Conservation (phyloP, 2,797 vertebrate species). For the Sorex maritimensis region DNA sequence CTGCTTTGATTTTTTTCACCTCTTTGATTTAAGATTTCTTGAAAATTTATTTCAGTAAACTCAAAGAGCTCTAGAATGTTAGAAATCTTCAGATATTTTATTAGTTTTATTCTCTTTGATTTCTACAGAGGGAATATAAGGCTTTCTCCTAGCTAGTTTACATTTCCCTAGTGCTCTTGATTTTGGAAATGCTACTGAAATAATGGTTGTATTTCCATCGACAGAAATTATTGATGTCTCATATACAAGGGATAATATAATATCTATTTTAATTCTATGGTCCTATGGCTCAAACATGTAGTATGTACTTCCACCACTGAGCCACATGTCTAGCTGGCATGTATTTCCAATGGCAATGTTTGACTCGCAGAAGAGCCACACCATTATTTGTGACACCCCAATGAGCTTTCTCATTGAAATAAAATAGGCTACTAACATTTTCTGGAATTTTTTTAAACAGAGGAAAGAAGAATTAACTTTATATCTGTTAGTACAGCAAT, state of each 20-base stretch:
- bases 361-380: conserved; percentile 38
- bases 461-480: background rate
- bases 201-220: background rate
- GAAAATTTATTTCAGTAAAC: conserved; percentile 57
- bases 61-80: conserved; percentile 34
- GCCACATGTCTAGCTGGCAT: no score
- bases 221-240: background rate
- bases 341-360: background rate
- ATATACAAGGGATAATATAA: conserved; percentile 33
- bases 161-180: conserved; percentile 3
- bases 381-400: conserved; percentile 4
- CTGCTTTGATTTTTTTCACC: conserved; percentile 22
- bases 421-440: conserved; percentile 44
- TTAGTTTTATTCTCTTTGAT: conserved; percentile 64
- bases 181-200: conserved; percentile 2
- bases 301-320: no score
- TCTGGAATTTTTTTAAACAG: background rate
- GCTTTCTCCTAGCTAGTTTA: conserved; percentile 20
- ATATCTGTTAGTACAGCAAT: background rate
- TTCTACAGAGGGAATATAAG: background rate
- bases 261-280: background rate
- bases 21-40: conserved; percentile 59
- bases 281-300: no score
- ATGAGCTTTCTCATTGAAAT: conserved; percentile 9
- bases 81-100: conserved; percentile 49